Evolutionary conservation across 2,888 invertebrate species (phyloP).

Genomic region (Falcaria lacertinaria): DNA sequence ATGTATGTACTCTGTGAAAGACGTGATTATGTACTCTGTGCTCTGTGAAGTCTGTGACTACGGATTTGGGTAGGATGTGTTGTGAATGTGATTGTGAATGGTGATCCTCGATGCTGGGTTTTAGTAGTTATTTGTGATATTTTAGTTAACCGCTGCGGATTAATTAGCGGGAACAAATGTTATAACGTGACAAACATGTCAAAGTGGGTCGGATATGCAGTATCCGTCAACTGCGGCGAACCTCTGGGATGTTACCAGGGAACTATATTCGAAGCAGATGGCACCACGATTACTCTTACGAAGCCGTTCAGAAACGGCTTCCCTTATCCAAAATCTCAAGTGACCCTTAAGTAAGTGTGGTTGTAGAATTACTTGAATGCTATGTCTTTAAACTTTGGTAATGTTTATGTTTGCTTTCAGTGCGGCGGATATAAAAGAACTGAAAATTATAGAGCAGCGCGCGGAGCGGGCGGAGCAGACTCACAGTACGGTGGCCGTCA

Average conservation of each 20-base stretch:
- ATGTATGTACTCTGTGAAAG: too few relatives aligned
- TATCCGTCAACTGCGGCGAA: conserved; percentile 90
- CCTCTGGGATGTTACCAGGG: conserved; percentile 90
- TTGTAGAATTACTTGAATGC: not conserved
- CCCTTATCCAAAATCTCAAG: conserved; percentile 70
- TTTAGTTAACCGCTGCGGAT: not conserved
- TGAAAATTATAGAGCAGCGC: conserved; percentile 86
- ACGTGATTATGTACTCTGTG: too few relatives aligned
- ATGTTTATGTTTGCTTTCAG: conserved; percentile 52
- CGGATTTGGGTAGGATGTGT: too few relatives aligned
- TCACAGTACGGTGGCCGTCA: conserved; percentile 62
- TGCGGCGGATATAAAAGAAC: conserved; percentile 85
- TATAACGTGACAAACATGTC: conserved; percentile 54
- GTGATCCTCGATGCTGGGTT: too few relatives aligned
- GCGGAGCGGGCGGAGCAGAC: conserved; percentile 54
- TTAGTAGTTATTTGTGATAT: too few relatives aligned
- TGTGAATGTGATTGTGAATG: too few relatives aligned
- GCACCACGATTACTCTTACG: conserved; percentile 84
- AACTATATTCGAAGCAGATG: conserved; percentile 86
- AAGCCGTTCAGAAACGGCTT: conserved; percentile 91
- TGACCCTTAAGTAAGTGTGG: conserved; percentile 66
- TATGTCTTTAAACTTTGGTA: not conserved
- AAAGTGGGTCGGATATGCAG: conserved; percentile 87
- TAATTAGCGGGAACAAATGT: not conserved
- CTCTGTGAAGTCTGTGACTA: too few relatives aligned